phyloP scores from a whole-genome alignment of 2,113 vertebrate genomes.

The Lepisosteus osseus region DNA sequence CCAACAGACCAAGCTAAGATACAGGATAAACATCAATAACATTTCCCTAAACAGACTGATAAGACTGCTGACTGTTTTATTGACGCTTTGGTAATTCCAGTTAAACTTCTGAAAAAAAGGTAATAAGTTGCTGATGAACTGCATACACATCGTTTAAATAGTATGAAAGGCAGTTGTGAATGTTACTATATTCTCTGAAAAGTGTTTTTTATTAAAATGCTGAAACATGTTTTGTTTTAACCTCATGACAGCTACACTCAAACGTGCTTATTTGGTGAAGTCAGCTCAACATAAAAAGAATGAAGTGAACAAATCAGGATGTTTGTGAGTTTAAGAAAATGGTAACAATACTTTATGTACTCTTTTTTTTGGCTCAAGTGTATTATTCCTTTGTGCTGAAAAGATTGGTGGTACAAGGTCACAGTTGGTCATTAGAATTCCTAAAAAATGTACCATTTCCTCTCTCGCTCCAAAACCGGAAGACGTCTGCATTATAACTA shows the following conservation, averaged over 20 bases:
- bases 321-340: too few relatives aligned
- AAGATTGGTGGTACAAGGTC: not conserved
- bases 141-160: too few relatives aligned
- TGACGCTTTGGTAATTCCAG: not conserved
- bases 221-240: too few relatives aligned
- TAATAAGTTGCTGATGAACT: not conserved
- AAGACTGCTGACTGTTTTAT: not conserved
- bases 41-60: not conserved
- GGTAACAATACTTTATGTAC: not conserved
- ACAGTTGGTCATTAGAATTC: slow-evolving; percentile 3
- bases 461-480: not conserved
- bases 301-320: too few relatives aligned
- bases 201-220: too few relatives aligned
- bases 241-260: too few relatives aligned
- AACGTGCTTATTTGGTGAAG: too few relatives aligned
- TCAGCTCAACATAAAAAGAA: too few relatives aligned
- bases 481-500: not conserved
- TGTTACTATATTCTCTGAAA: too few relatives aligned
- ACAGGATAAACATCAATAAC: slow-evolving; percentile 15
- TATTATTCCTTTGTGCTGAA: not conserved
- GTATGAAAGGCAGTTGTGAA: too few relatives aligned
- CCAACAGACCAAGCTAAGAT: not conserved
- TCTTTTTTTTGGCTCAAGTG: not conserved
- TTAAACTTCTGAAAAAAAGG: not conserved
- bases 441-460: slow-evolving; percentile 15